phyloP scores from a whole-genome alignment of 1,140 invertebrate genomes.

The Drosophila ambigua region DNA sequence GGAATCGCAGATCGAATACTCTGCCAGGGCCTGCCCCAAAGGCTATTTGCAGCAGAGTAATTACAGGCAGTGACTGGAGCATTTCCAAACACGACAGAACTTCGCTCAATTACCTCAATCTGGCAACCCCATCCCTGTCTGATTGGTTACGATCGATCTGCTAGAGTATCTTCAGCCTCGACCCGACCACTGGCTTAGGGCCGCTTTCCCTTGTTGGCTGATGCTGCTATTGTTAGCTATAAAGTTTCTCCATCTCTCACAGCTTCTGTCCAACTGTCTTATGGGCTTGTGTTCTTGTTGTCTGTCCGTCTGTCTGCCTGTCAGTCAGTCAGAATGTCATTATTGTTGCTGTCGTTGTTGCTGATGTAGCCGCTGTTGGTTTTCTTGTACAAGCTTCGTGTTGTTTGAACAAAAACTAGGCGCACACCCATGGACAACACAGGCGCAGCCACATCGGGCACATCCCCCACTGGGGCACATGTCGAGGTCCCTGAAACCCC shows the following conservation, averaged over 20 bases:
- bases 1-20: no score
- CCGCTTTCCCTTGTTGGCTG: background rate
- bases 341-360: slow-evolving; percentile 51
- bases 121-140: no score
- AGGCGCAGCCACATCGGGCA: background rate
- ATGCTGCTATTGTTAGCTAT: slow-evolving; percentile 36
- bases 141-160: no score
- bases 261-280: slow-evolving; percentile 54
- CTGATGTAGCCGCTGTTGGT: slow-evolving; percentile 59
- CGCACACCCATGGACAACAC: slow-evolving; percentile 25
- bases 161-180: no score
- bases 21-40: no score
- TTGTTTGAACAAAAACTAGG: slow-evolving; percentile 74
- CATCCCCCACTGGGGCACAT: slow-evolving; percentile 14
- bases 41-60: no score
- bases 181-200: no score
- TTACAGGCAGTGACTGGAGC: no score
- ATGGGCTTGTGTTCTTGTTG: slow-evolving; percentile 52
- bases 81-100: no score
- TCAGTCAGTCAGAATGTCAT: slow-evolving; percentile 76
- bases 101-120: no score
- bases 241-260: slow-evolving; percentile 20
- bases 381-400: slow-evolving; percentile 76
- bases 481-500: slow-evolving; percentile 21
- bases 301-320: slow-evolving; percentile 4